A percentile compares a stretch with the other conserved stretches of the same genome.
phyloP scores from a whole-genome alignment of 2,888 invertebrate genomes.

The Drosophila buzzatii region DNA sequence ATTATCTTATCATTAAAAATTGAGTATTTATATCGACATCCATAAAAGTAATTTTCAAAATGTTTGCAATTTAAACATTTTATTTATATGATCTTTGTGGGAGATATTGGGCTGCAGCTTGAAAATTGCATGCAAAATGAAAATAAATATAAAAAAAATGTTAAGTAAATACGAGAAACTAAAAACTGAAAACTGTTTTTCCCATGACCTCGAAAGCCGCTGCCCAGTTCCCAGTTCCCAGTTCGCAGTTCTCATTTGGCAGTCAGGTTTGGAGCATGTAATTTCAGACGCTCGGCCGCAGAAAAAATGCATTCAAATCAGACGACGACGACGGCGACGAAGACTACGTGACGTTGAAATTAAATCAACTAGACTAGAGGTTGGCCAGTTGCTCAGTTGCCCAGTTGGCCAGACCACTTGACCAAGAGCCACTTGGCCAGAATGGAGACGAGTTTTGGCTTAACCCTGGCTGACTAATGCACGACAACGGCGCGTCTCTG shows the following conservation, averaged over 20 bases:
- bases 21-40: slow-evolving; percentile 1
- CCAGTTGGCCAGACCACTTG: slow-evolving; percentile 64
- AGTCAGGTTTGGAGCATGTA: slow-evolving; percentile 61
- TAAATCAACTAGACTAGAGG: slow-evolving; percentile 80
- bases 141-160: slow-evolving; percentile 62
- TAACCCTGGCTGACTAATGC: slow-evolving; percentile 69
- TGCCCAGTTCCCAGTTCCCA: slow-evolving; percentile 38
- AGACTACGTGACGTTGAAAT: slow-evolving; percentile 79
- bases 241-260: slow-evolving; percentile 33
- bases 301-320: slow-evolving; percentile 65
- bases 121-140: slow-evolving; percentile 57
- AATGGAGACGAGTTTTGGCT: slow-evolving; percentile 59
- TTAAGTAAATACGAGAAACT: slow-evolving; percentile 31
- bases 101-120: slow-evolving; percentile 10
- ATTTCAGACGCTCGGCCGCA: slow-evolving; percentile 70
- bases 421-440: slow-evolving; percentile 48
- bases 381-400: slow-evolving; percentile 15
- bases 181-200: slow-evolving; percentile 66
- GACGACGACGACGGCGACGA: slow-evolving; percentile 48
- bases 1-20: slow-evolving; percentile 8
- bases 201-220: slow-evolving; percentile 83
- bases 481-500: slow-evolving; percentile 25
- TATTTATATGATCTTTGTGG: slow-evolving; percentile 1
- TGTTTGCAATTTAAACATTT: slow-evolving; percentile 10
- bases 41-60: slow-evolving; percentile 10